Percentiles rank a stretch among this genome's conserved stretches.
Evolutionary conservation across 2,113 vertebrate genomes (phyloP).

Genomic region (Taurulus bubalis): DNA sequence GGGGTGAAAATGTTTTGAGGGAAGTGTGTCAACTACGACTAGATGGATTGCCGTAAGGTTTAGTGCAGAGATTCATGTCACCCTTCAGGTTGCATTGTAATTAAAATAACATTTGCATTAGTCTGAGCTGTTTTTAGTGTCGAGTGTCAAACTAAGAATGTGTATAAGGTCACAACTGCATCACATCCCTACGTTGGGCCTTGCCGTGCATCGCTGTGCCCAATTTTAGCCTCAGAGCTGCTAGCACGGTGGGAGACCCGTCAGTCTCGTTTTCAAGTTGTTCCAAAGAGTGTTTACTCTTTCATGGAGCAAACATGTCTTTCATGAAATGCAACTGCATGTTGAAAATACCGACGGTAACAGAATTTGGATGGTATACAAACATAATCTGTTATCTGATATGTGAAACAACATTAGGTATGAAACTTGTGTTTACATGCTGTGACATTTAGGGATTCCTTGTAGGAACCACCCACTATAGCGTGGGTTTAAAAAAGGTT

Average conservation of each 20-base stretch:
- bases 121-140: not conserved
- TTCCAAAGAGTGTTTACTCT: not conserved
- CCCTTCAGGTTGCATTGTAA: not conserved
- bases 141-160: not conserved
- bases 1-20: not conserved
- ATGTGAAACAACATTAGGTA: not conserved
- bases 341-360: not conserved
- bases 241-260: not conserved
- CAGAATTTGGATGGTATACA: not conserved
- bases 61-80: not conserved
- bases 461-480: not conserved
- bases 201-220: no score
- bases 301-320: not conserved
- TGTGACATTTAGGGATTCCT: not conserved
- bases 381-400: not conserved
- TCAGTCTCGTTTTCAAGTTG: not conserved
- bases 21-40: not conserved
- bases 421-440: not conserved
- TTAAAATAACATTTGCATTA: not conserved
- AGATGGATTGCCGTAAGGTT: not conserved
- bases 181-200: not conserved
- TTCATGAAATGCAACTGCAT: not conserved
- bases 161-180: not conserved
- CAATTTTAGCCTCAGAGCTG: not conserved
- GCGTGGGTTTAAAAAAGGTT: no score